phyloP scores from a whole-genome alignment of 2,888 invertebrate genomes.

The Meta bourneti region DNA sequence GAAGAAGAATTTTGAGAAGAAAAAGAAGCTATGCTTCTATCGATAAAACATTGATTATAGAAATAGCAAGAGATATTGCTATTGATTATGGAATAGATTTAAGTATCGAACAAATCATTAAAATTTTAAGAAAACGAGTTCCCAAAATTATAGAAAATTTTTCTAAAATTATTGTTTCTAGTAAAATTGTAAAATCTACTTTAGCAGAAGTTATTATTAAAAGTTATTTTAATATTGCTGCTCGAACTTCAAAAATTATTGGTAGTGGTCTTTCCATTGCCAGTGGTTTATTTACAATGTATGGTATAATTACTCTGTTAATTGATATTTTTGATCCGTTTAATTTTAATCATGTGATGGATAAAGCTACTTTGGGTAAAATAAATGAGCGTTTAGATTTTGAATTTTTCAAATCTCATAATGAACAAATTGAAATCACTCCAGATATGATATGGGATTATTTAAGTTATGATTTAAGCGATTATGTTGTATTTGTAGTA shows the following conservation, averaged over 20 bases:
- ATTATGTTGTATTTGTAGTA: neutral
- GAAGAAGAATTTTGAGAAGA: no score
- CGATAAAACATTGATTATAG: no score
- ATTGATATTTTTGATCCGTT: conserved; percentile 6
- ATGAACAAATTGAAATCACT: neutral
- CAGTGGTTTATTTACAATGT: neutral
- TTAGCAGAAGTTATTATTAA: neutral
- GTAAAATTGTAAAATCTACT: neutral
- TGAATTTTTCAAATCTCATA: neutral
- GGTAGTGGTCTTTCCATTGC: neutral
- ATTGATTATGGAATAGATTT: neutral
- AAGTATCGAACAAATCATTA: neutral
- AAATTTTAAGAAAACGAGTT: neutral
- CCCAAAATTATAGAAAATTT: neutral
- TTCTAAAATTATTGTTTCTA: neutral
- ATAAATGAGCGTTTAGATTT: neutral
- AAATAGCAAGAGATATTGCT: neutral
- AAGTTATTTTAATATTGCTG: no score
- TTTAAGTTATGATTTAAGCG: neutral
- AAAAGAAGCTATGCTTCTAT: no score
- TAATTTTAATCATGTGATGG: neutral
- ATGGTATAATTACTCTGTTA: neutral
- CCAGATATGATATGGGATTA: conserved; percentile 7
- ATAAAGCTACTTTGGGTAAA: neutral
- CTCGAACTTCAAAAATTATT: no score